These are phyloP conservation scores for Tipula confusa DNA, from an alignment of 2,888 invertebrate genomes.

Conservation along the genomic window DNA sequence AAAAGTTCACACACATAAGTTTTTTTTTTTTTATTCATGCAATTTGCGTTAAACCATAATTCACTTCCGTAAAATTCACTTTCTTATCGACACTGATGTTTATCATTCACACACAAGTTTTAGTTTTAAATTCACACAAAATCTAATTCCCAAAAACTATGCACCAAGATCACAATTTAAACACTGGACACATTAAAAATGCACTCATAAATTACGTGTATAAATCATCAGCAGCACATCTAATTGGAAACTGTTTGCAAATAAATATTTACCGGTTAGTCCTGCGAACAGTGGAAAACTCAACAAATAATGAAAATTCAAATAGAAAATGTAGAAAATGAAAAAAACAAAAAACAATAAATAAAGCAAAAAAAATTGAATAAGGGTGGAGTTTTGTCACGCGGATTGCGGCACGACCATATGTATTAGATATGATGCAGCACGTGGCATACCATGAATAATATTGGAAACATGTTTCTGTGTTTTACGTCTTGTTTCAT, in stretches of 20 bases:
- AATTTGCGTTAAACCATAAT: neutral
- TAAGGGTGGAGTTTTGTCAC: slow-evolving; percentile 35
- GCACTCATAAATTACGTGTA: neutral
- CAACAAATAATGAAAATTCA: neutral
- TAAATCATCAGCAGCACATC: neutral
- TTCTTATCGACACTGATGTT: neutral
- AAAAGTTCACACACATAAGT: neutral
- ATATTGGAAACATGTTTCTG: slow-evolving; percentile 1
- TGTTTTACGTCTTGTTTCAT: neutral
- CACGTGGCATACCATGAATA: slow-evolving; percentile 30
- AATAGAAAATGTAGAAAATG: neutral
- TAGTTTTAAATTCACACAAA: neutral
- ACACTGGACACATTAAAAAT: neutral
- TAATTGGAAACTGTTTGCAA: neutral
- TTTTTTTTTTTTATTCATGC: neutral
- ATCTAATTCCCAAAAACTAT: neutral
- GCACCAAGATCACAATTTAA: neutral
- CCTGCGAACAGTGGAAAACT: neutral
- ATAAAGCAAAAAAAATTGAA: neutral
- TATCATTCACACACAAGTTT: neutral
- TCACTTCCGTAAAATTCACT: neutral
- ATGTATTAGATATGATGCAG: neutral
- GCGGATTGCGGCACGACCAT: slow-evolving; percentile 32
- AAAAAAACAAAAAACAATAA: neutral
- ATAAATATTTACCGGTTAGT: neutral